A percentile compares a stretch with the other conserved stretches of the same genome.
These are phyloP conservation scores for Caradrina clavipalpis DNA, from an alignment of 2,888 invertebrate genomes.

Conservation along the genomic window DNA sequence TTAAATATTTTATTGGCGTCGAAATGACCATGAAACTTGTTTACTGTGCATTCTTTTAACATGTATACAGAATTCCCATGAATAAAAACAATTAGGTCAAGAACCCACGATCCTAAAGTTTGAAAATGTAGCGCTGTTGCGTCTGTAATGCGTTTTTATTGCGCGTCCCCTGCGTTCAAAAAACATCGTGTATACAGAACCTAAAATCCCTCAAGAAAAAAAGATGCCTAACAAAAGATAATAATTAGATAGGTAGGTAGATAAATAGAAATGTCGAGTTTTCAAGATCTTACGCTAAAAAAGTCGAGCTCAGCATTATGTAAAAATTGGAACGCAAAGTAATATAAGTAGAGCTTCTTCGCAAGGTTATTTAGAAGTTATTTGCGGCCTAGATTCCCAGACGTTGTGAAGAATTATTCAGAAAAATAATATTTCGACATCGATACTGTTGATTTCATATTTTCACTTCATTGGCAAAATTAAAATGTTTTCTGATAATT, in stretches of 20 bases:
- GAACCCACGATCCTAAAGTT: not conserved
- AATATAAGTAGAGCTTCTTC: conserved; percentile 4
- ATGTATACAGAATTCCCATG: not conserved
- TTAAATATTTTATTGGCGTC: conserved; percentile 12
- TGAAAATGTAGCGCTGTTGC: not conserved
- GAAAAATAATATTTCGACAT: conserved; percentile 1
- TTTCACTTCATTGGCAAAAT: not conserved
- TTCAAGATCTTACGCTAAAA: conserved; percentile 25
- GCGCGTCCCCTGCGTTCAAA: too few species aligned
- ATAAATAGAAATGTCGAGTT: conserved; percentile 22
- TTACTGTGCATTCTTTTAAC: conserved; percentile 12
- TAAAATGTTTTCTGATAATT: not conserved
- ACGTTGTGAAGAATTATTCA: conserved; percentile 17
- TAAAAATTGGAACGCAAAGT: conserved; percentile 30
- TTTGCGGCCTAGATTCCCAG: conserved; percentile 22
- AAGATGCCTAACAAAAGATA: not conserved
- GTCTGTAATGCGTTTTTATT: too few species aligned
- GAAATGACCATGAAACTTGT: conserved; percentile 19
- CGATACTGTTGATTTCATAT: not conserved
- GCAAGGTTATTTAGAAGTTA: conserved; percentile 51
- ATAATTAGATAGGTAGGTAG: conserved; percentile 23
- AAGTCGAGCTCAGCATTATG: conserved; percentile 26
- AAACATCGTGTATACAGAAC: not conserved
- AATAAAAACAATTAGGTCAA: conserved; percentile 12
- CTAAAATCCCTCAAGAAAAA: not conserved